Base-by-base conservation (phyloP, 2,888 invertebrate species). In the Oscheius sp. region DNA sequence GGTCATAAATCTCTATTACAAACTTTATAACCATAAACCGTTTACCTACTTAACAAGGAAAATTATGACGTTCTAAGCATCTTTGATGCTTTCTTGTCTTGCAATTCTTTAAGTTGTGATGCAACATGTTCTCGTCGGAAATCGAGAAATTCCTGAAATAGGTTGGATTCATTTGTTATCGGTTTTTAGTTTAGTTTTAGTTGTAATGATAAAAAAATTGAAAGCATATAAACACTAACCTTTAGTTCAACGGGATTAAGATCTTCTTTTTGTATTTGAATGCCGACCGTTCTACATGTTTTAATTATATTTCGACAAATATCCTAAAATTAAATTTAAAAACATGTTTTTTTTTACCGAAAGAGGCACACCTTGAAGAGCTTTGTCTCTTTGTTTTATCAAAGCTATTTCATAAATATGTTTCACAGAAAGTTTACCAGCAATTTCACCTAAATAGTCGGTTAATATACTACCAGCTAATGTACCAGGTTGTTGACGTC, bases 371-470 rank as follows among this genome's bases (percentile, higher is more conserved):
- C 84, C 81, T 28, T 74, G 71, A 44, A 85, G 72, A 5, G 77
- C 78, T 62, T 80, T 81, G 67, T 84, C 84, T 24, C 74, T 67
- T 17, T 77, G 74, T 88, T 98, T 97, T n/a, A 98, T 92, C 87
- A 91, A 90, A 0, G 98, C 97, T 86, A 98, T 98, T 90, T 99
- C 98, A 88, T 95, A 98, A 14, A 98, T 87, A 88, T 98, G 98
- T 87, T 95, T 97, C 0, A 93, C 85, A 0, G 95, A 93, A 67
- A 98, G 90, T 89, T 92, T 94, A 0, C 98, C 98, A 80, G 92
- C 90, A 28, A 90, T 88, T 79, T 86, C 86, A 44, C 71, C 82
- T 81, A 67, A 8, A 75, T 22, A 22, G 44, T 38, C 12, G 33
- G 9, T 61, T n/a, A 20, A 33, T n/a, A 12, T 20, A 33, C 24